Evolutionary conservation across 2,888 invertebrate genomes (phyloP).

Genomic region (Drosophila mimetica): DNA sequence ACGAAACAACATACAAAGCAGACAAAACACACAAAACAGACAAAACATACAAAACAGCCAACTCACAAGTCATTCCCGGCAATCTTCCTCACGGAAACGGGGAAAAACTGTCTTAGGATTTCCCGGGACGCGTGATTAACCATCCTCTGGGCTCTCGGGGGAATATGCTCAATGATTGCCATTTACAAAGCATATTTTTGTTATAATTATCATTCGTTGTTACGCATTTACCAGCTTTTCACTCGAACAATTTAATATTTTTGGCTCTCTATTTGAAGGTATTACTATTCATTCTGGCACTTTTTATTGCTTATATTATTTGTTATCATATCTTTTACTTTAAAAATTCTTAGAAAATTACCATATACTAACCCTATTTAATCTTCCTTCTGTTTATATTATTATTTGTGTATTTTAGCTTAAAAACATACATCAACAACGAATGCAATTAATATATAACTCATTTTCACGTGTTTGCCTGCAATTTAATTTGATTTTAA

Average conservation of each 20-base stretch:
- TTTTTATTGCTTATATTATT: neutral
- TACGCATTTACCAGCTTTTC: neutral
- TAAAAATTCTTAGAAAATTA: no score
- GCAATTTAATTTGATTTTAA: neutral
- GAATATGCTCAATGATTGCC: neutral
- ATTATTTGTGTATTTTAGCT: no score
- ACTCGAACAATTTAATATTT: neutral
- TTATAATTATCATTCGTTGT: neutral
- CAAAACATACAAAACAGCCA: neutral
- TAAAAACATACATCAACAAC: neutral
- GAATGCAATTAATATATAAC: neutral
- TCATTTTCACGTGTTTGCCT: neutral
- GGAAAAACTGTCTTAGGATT: neutral
- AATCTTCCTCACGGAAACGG: neutral
- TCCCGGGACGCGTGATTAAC: conserved; percentile 9
- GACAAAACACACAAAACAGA: neutral
- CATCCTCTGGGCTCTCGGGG: neutral
- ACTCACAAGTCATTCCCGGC: conserved; percentile 15
- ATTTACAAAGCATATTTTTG: neutral
- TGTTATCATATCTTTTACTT: no score
- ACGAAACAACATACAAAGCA: neutral
- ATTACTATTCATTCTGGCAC: no score
- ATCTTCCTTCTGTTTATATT: no score
- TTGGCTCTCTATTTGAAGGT: neutral
- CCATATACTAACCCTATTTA: no score